A percentile compares a stretch with the other conserved stretches of the same genome.
These are phyloP conservation scores for Schizaphis graminum DNA, from an alignment of 2,888 invertebrate genomes.

Conservation along the genomic window DNA sequence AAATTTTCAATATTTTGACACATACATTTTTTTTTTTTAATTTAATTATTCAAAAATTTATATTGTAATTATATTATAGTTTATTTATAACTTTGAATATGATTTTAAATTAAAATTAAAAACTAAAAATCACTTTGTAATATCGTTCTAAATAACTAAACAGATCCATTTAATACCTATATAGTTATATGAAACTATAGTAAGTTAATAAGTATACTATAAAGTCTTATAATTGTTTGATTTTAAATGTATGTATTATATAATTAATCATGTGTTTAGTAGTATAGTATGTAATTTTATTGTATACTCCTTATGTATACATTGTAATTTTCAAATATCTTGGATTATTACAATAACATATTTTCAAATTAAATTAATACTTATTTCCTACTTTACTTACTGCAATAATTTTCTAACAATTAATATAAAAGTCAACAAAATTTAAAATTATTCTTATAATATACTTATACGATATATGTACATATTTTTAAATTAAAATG, in stretches of 20 bases:
- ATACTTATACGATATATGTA: not conserved
- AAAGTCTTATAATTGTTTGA: not conserved
- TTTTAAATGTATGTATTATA: not conserved
- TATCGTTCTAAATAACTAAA: not conserved
- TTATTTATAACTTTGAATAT: not conserved
- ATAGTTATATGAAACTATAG: not conserved
- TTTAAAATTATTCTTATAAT: not conserved
- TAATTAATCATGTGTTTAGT: not conserved
- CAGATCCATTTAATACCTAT: not conserved
- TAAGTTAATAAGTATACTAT: not conserved
- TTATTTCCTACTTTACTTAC: not conserved
- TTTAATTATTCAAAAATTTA: not conserved
- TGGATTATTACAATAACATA: not conserved
- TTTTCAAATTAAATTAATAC: not conserved
- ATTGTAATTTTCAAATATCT: not conserved
- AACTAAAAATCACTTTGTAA: not conserved
- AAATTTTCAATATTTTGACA: not conserved
- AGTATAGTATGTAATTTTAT: not conserved
- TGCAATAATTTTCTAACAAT: not conserved
- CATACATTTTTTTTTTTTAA: not conserved
- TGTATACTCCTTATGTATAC: not conserved
- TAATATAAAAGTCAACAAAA: not conserved
- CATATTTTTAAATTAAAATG: not conserved
- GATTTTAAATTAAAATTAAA: not conserved
- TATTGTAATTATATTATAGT: not conserved